Conservation (phyloP, 2,113 vertebrate species). For the Ovis canadensis region DNA sequence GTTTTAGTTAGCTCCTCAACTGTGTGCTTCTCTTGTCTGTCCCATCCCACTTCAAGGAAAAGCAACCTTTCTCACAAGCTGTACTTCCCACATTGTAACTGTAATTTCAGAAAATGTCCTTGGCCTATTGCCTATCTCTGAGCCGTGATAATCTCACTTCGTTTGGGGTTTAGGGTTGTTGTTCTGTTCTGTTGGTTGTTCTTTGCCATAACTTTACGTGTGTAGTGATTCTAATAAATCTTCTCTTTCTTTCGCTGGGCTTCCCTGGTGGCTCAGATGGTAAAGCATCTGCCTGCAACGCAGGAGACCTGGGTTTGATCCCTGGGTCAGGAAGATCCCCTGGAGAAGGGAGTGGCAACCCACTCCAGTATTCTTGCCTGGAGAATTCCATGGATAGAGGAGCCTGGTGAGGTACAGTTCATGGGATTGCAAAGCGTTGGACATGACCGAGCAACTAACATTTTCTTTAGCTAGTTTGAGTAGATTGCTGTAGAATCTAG, state of each 20-base stretch:
- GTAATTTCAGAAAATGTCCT: background rate
- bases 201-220: background rate
- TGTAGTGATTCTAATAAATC: conserved; percentile 11
- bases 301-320: background rate
- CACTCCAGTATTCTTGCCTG: background rate
- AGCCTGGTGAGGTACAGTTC: background rate
- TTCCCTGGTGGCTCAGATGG: background rate
- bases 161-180: background rate
- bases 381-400: background rate
- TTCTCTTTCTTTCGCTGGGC: background rate
- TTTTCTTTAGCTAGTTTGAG: background rate
- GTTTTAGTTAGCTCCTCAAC: background rate
- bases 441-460: fast-evolving
- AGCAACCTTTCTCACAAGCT: background rate
- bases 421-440: background rate
- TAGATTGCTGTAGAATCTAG: background rate
- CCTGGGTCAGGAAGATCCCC: background rate
- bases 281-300: background rate
- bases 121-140: background rate
- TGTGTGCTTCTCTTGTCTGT: background rate
- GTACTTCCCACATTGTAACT: background rate
- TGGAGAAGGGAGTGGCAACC: background rate
- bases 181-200: background rate
- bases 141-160: background rate
- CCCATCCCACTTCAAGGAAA: background rate